A percentile compares a stretch with the other conserved stretches of the same genome.
phyloP scores from a whole-genome alignment of 2,888 invertebrate species.

The Argyra leucocephala region DNA sequence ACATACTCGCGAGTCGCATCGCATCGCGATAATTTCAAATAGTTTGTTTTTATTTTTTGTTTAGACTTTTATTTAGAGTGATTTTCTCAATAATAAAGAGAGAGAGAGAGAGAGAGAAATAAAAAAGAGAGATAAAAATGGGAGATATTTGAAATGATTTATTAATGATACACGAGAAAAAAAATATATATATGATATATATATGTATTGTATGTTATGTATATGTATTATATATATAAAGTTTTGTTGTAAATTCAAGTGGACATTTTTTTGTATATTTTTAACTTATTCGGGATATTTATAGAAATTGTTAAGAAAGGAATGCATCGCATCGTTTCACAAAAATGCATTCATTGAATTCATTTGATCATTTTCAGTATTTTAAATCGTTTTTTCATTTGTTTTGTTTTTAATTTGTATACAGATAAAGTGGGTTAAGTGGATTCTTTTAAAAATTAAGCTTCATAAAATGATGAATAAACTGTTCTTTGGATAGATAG shows the following conservation, averaged over 20 bases:
- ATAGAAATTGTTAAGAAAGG: neutral
- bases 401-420: neutral
- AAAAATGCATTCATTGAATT: slow-evolving; percentile 2
- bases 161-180: no score
- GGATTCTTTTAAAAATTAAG: neutral
- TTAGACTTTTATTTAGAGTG: no score
- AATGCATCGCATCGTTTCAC: neutral
- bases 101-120: no score
- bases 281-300: neutral
- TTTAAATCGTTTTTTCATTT: neutral
- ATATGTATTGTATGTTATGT: no score
- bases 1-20: no score
- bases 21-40: no score
- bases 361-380: neutral
- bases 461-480: neutral
- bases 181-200: no score
- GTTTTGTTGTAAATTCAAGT: neutral
- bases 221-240: no score
- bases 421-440: neutral
- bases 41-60: no score
- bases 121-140: no score
- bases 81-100: no score
- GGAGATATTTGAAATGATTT: no score
- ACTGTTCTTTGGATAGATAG: neutral
- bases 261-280: neutral